Percentiles rank a stretch among this genome's conserved stretches.
phyloP scores from a whole-genome alignment of 2,113 vertebrate species.

The Gobius niger region DNA sequence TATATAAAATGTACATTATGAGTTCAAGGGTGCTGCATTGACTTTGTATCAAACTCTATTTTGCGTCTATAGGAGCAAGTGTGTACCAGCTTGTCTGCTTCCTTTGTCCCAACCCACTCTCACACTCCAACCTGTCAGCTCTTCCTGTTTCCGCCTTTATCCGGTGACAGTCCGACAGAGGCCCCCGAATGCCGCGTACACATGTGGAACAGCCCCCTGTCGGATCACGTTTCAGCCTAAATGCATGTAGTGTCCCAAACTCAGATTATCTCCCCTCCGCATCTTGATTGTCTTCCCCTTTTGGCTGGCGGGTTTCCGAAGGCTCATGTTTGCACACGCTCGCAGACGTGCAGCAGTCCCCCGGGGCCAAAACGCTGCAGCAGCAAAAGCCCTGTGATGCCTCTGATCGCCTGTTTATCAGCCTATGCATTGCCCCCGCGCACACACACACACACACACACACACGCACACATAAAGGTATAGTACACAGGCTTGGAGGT shows the following conservation, averaged over 20 bases:
- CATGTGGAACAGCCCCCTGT: slow-evolving; percentile 61
- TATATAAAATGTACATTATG: no score
- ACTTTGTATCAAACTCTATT: background rate
- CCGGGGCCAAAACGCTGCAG: slow-evolving; percentile 55
- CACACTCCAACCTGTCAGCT: slow-evolving; percentile 22
- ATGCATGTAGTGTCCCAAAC: slow-evolving; percentile 68
- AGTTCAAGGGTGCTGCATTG: background rate
- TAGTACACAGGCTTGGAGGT: slow-evolving; percentile 23
- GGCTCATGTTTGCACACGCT: slow-evolving; percentile 70
- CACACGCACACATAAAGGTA: slow-evolving; percentile 3
- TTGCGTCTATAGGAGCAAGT: no score
- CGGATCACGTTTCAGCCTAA: slow-evolving; percentile 69
- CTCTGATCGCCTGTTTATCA: slow-evolving; percentile 59
- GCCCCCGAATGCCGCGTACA: slow-evolving; percentile 64
- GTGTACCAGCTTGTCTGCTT: background rate
- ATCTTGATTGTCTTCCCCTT: slow-evolving; percentile 73
- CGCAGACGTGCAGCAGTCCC: slow-evolving; percentile 56
- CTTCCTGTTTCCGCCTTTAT: slow-evolving; percentile 6
- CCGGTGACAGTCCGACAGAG: slow-evolving; percentile 38
- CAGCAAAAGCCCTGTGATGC: slow-evolving; percentile 64
- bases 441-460: slow-evolving; percentile 24
- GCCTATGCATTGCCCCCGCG: slow-evolving; percentile 31
- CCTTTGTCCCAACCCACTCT: slow-evolving; percentile 22
- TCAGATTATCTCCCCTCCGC: slow-evolving; percentile 67
- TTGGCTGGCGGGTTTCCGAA: slow-evolving; percentile 60